Evolutionary conservation across 2,797 vertebrate species (phyloP).

Genomic region (Chiloscyllium punctatum): DNA sequence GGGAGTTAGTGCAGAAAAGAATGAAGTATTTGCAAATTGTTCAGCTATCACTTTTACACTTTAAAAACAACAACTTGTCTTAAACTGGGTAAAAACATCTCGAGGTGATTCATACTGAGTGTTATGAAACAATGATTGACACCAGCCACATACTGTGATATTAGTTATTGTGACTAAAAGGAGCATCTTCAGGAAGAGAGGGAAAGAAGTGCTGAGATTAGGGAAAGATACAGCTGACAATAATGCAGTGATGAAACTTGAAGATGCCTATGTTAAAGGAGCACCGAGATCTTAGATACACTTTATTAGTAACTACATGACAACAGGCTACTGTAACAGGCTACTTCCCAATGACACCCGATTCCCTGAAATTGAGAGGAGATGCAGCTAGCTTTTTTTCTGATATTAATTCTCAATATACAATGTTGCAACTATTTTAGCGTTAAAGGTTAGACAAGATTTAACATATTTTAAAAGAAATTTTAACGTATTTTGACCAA

Average conservation of each 20-base stretch:
- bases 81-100: background rate
- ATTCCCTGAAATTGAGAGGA: background rate
- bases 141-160: background rate
- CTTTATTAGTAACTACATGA: background rate
- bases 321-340: background rate
- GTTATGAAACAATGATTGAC: background rate
- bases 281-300: background rate
- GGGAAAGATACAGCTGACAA: background rate
- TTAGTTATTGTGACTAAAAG: background rate
- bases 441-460: background rate
- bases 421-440: background rate
- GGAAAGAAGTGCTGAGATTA: background rate
- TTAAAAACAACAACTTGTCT: background rate
- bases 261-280: background rate
- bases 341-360: background rate
- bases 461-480: background rate
- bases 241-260: background rate
- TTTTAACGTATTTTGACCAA: background rate
- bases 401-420: background rate
- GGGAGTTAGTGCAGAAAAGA: background rate
- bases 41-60: background rate
- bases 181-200: too few relatives aligned
- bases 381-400: background rate
- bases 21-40: background rate
- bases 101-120: background rate